Conservation (phyloP, 2,113 vertebrate genomes). For the Sterrhoptilus dennistouni region DNA sequence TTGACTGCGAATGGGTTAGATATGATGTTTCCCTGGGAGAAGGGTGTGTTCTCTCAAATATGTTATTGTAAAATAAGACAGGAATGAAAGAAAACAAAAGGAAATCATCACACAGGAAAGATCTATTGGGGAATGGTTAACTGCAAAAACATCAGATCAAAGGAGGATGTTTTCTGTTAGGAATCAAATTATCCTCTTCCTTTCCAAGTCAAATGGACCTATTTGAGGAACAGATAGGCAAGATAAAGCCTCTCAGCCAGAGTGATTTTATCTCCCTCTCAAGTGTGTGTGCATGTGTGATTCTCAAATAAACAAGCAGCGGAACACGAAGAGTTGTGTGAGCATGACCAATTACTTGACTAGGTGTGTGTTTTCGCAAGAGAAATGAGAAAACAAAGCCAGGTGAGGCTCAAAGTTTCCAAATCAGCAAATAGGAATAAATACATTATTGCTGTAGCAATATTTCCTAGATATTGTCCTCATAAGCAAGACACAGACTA, state of each 20-base stretch:
- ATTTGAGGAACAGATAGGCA: constrained; percentile 9
- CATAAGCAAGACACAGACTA: not conserved
- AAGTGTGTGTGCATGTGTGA: not conserved
- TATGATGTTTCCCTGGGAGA: not conserved
- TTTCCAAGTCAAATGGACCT: constrained; percentile 36
- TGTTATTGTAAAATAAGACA: not conserved
- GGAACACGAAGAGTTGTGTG: not conserved
- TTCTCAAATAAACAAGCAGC: constrained; percentile 10
- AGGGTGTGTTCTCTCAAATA: not conserved
- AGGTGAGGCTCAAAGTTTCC: not conserved
- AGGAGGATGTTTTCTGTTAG: not conserved
- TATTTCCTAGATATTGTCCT: not conserved
- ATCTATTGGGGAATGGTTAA: not conserved
- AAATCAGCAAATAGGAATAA: not conserved
- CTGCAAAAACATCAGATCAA: constrained; percentile 18
- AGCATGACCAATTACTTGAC: not conserved
- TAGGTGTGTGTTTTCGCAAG: fast-evolving
- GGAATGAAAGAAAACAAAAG: constrained; percentile 17
- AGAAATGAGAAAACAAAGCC: not conserved
- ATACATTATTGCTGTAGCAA: not conserved
- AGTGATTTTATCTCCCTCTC: constrained; percentile 20
- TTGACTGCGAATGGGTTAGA: not conserved
- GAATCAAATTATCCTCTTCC: constrained; percentile 44
- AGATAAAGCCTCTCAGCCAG: constrained; percentile 3
- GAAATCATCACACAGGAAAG: not conserved